Conservation (phyloP, 1,140 invertebrate species). For the Drosophila pseudoananassae region DNA sequence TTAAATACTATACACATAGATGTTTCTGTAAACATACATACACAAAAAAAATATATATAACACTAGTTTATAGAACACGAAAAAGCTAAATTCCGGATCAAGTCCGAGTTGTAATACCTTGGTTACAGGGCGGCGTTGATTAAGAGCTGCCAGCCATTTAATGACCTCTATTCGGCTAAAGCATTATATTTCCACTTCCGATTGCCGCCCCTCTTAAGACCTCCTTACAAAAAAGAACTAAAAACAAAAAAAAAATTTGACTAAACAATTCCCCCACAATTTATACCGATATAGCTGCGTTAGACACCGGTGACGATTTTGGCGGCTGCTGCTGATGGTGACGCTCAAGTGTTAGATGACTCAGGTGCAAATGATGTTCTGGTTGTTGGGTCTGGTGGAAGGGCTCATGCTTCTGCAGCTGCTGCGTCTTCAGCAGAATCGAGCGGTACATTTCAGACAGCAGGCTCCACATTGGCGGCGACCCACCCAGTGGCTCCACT, state of each 20-base stretch:
- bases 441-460: conserved; percentile 80
- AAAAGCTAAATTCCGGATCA: conserved; percentile 61
- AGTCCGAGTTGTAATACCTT: conserved; percentile 37
- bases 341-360: conserved; percentile 12
- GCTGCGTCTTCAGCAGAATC: conserved; percentile 71
- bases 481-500: conserved; percentile 25
- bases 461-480: conserved; percentile 78
- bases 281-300: conserved; percentile 77
- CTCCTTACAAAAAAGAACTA: conserved; percentile 5
- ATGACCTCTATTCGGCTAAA: conserved; percentile 3
- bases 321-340: conserved; percentile 45
- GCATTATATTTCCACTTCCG: neutral
- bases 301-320: conserved; percentile 37
- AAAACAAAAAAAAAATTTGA: conserved; percentile 36
- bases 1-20: conserved; percentile 76
- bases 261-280: conserved; percentile 23
- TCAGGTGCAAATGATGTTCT: conserved; percentile 23
- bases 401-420: conserved; percentile 24
- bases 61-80: conserved; percentile 62
- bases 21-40: conserved; percentile 33
- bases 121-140: neutral
- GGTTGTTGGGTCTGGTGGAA: conserved; percentile 4
- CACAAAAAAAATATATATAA: conserved; percentile 39
- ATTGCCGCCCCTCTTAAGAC: neutral
- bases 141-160: conserved; percentile 19